Conservation (phyloP, 2,113 vertebrate genomes). For the Xiphias gladius region DNA sequence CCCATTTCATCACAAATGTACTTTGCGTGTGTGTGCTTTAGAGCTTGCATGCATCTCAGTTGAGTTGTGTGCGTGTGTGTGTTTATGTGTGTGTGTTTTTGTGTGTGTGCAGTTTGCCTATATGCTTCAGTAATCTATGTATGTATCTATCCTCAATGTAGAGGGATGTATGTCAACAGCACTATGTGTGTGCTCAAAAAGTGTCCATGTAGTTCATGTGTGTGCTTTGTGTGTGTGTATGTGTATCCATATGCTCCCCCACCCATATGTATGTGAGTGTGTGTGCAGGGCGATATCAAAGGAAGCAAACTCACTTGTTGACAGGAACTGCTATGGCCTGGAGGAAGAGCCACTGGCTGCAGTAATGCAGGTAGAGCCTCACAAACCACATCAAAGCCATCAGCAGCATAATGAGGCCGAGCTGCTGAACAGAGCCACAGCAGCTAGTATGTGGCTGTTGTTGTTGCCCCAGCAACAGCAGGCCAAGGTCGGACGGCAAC, state of each 20-base stretch:
- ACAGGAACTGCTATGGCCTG: slow-evolving; percentile 89
- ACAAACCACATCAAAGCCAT: slow-evolving; percentile 90
- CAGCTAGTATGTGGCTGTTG: slow-evolving; percentile 63
- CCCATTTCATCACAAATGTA: slow-evolving; percentile 8
- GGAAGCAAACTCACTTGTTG: slow-evolving; percentile 90
- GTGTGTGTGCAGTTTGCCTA: neutral
- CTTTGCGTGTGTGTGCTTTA: slow-evolving; percentile 22
- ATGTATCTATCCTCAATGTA: slow-evolving; percentile 36
- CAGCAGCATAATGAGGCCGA: slow-evolving; percentile 86
- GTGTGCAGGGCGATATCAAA: slow-evolving; percentile 74
- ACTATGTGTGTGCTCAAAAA: slow-evolving; percentile 4
- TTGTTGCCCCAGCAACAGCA: slow-evolving; percentile 78
- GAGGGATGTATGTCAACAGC: slow-evolving; percentile 47
- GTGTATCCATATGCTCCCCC: slow-evolving; percentile 24
- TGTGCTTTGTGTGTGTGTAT: slow-evolving; percentile 27
- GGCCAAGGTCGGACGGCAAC: slow-evolving; percentile 85
- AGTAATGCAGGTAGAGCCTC: slow-evolving; percentile 94
- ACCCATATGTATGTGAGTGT: slow-evolving; percentile 14
- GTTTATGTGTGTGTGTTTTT: too few relatives aligned
- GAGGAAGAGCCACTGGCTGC: slow-evolving; percentile 95
- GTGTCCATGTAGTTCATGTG: slow-evolving; percentile 10
- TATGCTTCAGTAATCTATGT: slow-evolving; percentile 20
- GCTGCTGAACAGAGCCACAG: slow-evolving; percentile 77
- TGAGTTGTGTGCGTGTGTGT: slow-evolving; percentile 2
- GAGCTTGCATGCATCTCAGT: slow-evolving; percentile 14